Evolutionary conservation across 2,888 invertebrate genomes (phyloP).

Genomic region (Heliconius hortense): DNA sequence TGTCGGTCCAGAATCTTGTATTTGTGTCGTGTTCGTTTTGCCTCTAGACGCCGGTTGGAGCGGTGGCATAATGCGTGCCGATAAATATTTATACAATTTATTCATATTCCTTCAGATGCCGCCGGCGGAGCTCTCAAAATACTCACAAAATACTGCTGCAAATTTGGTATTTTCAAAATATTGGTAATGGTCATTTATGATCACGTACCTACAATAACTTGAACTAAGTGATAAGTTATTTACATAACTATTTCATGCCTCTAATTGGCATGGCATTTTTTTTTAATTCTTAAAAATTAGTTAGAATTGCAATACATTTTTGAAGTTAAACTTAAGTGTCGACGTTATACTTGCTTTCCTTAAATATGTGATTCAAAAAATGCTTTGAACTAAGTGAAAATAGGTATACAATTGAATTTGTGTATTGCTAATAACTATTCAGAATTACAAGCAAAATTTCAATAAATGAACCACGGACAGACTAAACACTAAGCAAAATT

Average conservation of each 20-base stretch:
- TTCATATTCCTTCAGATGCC: constrained; percentile 61
- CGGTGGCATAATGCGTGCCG: constrained; percentile 67
- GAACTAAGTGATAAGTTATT: neutral
- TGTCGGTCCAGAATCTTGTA: constrained; percentile 69
- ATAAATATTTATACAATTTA: constrained; percentile 80
- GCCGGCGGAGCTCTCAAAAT: constrained; percentile 43
- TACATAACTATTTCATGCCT: neutral
- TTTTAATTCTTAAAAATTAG: too few species aligned
- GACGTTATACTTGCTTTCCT: too few species aligned
- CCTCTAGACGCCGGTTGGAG: constrained; percentile 57
- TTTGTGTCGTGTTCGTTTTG: constrained; percentile 62
- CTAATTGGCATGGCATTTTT: too few species aligned
- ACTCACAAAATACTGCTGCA: neutral
- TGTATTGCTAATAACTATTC: neutral
- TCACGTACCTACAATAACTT: neutral
- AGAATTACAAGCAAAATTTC: neutral
- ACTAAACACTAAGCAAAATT: constrained; percentile 16
- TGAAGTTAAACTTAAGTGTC: too few species aligned
- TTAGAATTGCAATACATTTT: too few species aligned
- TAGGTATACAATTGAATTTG: too few species aligned
- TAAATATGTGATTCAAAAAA: too few species aligned
- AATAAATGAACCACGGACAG: neutral
- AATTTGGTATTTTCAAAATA: constrained; percentile 28
- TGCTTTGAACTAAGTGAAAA: too few species aligned
- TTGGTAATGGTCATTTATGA: constrained; percentile 15